phyloP scores from a whole-genome alignment of 2,797 vertebrate species.

The Cephalopachus bancanus region DNA sequence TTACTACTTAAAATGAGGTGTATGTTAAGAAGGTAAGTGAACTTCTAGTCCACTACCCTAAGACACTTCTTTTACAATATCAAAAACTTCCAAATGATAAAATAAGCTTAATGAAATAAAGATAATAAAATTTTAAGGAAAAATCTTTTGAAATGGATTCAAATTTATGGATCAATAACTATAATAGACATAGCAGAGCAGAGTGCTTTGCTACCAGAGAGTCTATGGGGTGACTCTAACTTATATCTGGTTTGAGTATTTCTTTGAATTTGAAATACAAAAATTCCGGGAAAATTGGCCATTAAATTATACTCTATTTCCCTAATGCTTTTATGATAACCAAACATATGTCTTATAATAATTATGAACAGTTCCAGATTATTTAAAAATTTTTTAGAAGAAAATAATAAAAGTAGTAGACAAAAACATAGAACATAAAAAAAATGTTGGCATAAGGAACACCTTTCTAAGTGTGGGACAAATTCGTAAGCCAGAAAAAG shows the following conservation, averaged over 20 bases:
- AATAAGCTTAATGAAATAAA: conserved; percentile 55
- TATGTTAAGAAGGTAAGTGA: neutral
- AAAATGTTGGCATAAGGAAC: neutral
- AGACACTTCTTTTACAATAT: conserved; percentile 32
- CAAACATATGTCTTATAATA: conserved; percentile 5
- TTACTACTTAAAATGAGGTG: neutral
- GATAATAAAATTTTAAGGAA: conserved; percentile 19
- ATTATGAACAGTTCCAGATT: conserved; percentile 1
- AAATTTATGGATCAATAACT: neutral
- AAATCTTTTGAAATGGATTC: conserved; percentile 19
- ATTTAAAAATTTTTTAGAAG: neutral
- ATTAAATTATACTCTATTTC: neutral
- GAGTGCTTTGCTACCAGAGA: neutral
- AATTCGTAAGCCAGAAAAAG: conserved; percentile 25
- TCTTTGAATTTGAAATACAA: conserved; percentile 51
- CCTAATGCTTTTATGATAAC: neutral
- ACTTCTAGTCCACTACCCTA: neutral
- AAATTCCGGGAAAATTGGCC: conserved; percentile 5
- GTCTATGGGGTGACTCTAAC: neutral
- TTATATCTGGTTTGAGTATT: neutral
- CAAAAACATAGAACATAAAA: conserved; percentile 15
- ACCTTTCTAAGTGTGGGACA: neutral
- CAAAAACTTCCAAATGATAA: conserved; percentile 12
- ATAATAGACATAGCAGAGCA: neutral
- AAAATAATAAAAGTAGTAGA: conserved; percentile 33